These are phyloP conservation scores for Malacoctenus gilli DNA, from an alignment of 2,797 vertebrate genomes.

Conservation along the genomic window DNA sequence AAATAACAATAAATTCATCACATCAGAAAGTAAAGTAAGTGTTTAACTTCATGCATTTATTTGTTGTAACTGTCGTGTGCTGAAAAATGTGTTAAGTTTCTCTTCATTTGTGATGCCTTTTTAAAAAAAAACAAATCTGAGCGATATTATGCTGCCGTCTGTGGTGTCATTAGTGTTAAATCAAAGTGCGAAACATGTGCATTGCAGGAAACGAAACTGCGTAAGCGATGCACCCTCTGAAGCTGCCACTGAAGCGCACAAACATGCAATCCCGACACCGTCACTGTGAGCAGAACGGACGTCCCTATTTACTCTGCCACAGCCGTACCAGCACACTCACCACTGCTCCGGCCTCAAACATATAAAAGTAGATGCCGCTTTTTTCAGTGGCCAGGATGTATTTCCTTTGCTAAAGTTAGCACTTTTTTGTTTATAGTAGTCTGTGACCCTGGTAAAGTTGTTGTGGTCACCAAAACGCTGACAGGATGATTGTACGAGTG, in stretches of 20 bases:
- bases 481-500: constrained; percentile 27
- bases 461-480: constrained; percentile 37
- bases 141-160: no score
- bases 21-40: not conserved
- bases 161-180: no score
- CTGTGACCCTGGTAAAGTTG: constrained; percentile 17
- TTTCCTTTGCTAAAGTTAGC: constrained; percentile 8
- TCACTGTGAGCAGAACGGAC: constrained; percentile 14
- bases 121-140: no score
- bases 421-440: constrained; percentile 24
- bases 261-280: not conserved
- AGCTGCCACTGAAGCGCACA: constrained; percentile 11
- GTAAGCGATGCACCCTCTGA: constrained; percentile 1
- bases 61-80: no score
- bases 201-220: constrained; percentile 56
- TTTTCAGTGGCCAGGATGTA: no score
- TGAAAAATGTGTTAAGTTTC: no score
- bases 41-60: no score
- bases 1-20: constrained; percentile 7
- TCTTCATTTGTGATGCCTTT: no score
- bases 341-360: constrained; percentile 6
- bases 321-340: no score
- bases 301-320: no score
- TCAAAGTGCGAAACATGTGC: constrained; percentile 16
- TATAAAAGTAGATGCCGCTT: no score